These are phyloP conservation scores for Acinonyx jubatus DNA, from an alignment of 2,113 vertebrate species.

Conservation along the genomic window DNA sequence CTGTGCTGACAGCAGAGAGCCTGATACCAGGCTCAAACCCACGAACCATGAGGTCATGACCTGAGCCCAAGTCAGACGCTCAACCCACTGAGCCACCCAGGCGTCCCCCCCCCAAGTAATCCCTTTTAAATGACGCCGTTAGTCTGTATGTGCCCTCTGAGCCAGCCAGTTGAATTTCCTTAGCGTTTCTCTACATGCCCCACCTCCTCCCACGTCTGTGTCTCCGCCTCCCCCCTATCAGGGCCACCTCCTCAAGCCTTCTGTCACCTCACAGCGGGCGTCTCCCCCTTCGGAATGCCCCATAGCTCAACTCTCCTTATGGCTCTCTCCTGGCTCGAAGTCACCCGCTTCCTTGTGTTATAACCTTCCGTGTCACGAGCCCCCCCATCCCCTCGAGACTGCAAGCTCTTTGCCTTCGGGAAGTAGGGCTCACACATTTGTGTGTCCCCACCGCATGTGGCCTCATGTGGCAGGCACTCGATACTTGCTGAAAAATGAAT, in stretches of 20 bases:
- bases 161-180: neutral
- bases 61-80: too few species aligned
- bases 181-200: neutral
- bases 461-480: neutral
- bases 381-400: neutral
- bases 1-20: too few species aligned
- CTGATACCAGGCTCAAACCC: too few species aligned
- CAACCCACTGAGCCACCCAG: too few species aligned
- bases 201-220: neutral
- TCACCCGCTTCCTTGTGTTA: neutral
- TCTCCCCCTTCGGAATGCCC: neutral
- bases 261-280: neutral
- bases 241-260: neutral
- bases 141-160: neutral
- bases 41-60: too few species aligned
- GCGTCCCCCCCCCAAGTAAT: neutral
- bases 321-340: neutral
- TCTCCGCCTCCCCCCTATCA: neutral
- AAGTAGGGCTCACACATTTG: neutral
- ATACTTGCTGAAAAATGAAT: conserved; percentile 65
- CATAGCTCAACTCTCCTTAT: neutral
- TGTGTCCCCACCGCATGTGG: neutral
- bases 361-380: neutral
- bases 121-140: neutral
- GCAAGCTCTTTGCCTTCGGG: neutral